Conservation (phyloP, 2,113 vertebrate species). For the Thryonomys swinderianus region DNA sequence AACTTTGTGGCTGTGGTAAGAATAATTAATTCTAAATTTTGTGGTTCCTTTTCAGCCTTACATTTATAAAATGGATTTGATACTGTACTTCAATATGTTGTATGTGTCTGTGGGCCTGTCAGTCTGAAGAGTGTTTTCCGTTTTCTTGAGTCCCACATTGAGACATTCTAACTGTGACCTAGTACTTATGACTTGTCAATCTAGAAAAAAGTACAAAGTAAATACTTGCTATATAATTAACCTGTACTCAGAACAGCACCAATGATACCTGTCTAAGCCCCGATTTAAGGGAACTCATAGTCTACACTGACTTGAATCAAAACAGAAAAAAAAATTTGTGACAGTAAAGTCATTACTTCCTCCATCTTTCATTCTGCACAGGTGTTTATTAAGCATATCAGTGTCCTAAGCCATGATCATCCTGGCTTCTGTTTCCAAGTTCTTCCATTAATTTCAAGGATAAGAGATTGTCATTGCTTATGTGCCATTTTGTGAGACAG, state of each 20-base stretch:
- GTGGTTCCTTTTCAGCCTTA: background rate
- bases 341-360: background rate
- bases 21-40: constrained; percentile 1
- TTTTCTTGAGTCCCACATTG: background rate
- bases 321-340: background rate
- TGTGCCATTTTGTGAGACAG: background rate
- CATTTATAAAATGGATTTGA: background rate
- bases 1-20: background rate
- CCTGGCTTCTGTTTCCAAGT: background rate
- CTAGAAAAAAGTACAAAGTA: background rate
- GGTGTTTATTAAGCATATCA: background rate
- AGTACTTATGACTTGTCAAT: background rate
- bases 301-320: constrained; percentile 25
- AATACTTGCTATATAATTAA: background rate
- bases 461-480: background rate
- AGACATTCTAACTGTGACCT: background rate
- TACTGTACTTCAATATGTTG: background rate
- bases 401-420: background rate
- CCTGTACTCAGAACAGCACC: background rate
- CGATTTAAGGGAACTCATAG: background rate
- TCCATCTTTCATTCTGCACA: background rate
- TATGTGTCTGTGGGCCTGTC: background rate
- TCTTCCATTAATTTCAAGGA: constrained; percentile 31
- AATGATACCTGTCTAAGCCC: background rate
- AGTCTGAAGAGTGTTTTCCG: background rate